A percentile compares a stretch with the other conserved stretches of the same genome.
phyloP scores from a whole-genome alignment of 2,888 invertebrate genomes.

The Beris chalybata region DNA sequence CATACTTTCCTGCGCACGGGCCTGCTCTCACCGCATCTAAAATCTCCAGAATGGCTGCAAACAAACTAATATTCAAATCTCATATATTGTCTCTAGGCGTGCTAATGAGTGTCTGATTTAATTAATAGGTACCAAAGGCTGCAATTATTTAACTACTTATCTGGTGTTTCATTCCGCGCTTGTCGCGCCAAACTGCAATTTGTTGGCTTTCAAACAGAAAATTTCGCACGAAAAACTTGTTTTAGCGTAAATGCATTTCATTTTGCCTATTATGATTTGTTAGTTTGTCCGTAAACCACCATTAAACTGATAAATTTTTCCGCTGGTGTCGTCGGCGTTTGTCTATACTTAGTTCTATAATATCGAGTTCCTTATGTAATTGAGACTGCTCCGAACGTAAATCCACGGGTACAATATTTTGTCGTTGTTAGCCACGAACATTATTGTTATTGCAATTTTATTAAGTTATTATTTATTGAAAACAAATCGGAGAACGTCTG shows the following conservation, averaged over 20 bases:
- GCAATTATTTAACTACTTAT: too few species aligned
- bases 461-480: constrained; percentile 29
- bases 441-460: constrained; percentile 25
- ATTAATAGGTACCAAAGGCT: too few species aligned
- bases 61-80: too few species aligned
- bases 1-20: too few species aligned
- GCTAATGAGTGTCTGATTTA: too few species aligned
- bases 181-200: constrained; percentile 1
- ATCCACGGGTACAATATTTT: constrained; percentile 11
- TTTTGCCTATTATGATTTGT: constrained; percentile 29
- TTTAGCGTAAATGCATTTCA: constrained; percentile 10
- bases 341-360: background rate
- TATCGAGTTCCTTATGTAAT: background rate
- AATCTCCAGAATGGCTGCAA: too few species aligned
- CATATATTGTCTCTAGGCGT: too few species aligned
- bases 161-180: too few species aligned
- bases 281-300: constrained; percentile 17
- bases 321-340: background rate
- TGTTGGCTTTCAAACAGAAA: constrained; percentile 8
- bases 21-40: too few species aligned
- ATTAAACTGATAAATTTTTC: background rate
- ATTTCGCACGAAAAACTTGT: constrained; percentile 18
- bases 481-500: constrained; percentile 11
- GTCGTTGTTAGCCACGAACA: constrained; percentile 27
- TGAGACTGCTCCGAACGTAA: too few species aligned